A percentile compares a stretch with the other conserved stretches of the same genome.
Conservation (phyloP, 1,140 invertebrate species). For the Zophobas morio region DNA sequence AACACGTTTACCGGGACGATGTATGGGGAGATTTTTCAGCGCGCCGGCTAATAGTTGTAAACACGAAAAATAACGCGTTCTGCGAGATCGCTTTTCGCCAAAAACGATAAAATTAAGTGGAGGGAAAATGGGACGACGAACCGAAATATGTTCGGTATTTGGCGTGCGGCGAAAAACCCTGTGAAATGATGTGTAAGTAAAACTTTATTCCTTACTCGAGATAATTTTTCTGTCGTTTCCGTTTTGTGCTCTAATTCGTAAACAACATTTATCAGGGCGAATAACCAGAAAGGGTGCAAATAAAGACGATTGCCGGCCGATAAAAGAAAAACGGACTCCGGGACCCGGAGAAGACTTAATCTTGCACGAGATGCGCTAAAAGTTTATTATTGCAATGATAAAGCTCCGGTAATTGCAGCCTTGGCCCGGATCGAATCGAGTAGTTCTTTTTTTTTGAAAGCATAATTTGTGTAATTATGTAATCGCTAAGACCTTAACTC, state of each 20-base stretch:
- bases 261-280: conserved; percentile 3
- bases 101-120: neutral
- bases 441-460: too few species aligned
- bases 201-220: conserved; percentile 11
- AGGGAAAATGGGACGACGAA: neutral
- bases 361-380: too few species aligned
- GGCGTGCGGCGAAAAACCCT: neutral
- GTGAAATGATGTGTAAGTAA: conserved; percentile 8
- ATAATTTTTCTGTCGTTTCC: conserved; percentile 2
- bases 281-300: neutral
- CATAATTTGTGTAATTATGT: too few species aligned
- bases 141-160: neutral
- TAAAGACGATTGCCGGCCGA: neutral
- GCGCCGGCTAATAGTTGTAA: too few species aligned
- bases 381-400: too few species aligned
- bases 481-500: too few species aligned
- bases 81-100: neutral
- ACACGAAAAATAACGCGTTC: too few species aligned
- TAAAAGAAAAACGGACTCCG: too few species aligned
- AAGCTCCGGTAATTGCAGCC: too few species aligned
- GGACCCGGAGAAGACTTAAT: too few species aligned
- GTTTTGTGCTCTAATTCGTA: conserved; percentile 8
- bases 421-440: too few species aligned
- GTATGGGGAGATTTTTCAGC: neutral
- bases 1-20: conserved; percentile 1